A percentile compares a stretch with the other conserved stretches of the same genome.
These are phyloP conservation scores for Drosophila bocqueti DNA, from an alignment of 1,140 invertebrate genomes.

Conservation along the genomic window DNA sequence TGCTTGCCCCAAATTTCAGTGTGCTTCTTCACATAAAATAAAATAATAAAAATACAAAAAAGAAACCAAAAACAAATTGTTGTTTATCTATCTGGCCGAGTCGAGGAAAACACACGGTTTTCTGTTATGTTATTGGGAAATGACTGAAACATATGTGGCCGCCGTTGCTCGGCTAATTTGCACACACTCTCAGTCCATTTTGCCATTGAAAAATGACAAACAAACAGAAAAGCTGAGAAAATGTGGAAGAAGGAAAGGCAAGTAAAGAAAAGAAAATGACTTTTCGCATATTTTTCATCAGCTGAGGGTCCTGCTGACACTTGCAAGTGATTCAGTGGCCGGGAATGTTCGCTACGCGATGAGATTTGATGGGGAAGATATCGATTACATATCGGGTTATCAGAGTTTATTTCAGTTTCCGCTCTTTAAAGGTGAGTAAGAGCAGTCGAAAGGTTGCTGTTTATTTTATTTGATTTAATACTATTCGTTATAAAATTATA, in stretches of 20 bases:
- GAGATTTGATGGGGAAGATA: background rate
- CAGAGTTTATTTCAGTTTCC: background rate
- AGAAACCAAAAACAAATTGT: constrained; percentile 5
- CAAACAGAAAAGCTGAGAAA: constrained; percentile 20
- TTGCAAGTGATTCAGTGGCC: constrained; percentile 16
- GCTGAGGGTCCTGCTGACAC: constrained; percentile 32
- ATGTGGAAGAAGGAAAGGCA: background rate
- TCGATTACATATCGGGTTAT: constrained; percentile 3
- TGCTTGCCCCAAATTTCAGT: constrained; percentile 8
- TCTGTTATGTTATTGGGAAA: constrained; percentile 52
- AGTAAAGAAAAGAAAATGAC: constrained; percentile 32
- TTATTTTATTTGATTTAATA: background rate
- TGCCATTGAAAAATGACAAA: constrained; percentile 58
- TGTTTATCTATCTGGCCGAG: constrained; percentile 28
- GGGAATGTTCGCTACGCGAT: background rate
- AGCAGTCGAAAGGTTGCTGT: too few species aligned
- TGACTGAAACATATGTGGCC: constrained; percentile 52
- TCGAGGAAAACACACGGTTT: constrained; percentile 37
- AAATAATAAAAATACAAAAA: background rate
- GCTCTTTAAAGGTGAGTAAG: too few species aligned
- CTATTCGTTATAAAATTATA: background rate
- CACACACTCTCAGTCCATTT: constrained; percentile 8
- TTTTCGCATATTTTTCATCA: constrained; percentile 37
- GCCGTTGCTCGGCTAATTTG: constrained; percentile 41
- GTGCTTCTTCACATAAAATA: background rate